Percentiles rank a stretch among this genome's conserved stretches.
These are phyloP conservation scores for Holacanthella duospinosa DNA, from an alignment of 2,888 invertebrate species.

Conservation along the genomic window DNA sequence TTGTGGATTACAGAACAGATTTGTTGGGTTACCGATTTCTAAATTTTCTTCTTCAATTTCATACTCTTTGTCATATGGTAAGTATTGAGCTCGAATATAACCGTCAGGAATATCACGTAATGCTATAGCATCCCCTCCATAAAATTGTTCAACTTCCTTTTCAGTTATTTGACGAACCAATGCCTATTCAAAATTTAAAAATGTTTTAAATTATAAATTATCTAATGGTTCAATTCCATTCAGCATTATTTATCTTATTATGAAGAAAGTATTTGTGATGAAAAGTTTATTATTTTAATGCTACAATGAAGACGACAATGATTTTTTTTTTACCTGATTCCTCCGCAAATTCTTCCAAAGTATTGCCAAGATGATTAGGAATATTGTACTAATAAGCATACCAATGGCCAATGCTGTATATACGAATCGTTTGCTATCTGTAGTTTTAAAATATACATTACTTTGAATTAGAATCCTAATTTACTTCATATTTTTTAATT, in stretches of 20 bases:
- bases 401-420: background rate
- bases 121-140: background rate
- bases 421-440: background rate
- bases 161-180: background rate
- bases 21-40: conserved; percentile 3
- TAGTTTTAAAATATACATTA: too few species aligned
- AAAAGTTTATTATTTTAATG: too few species aligned
- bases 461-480: too few species aligned
- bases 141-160: conserved; percentile 1
- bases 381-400: background rate
- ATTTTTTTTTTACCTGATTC: too few species aligned
- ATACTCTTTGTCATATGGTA: conserved; percentile 6
- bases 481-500: too few species aligned
- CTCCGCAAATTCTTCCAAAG: background rate
- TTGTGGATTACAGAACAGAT: too few species aligned
- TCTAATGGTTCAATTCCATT: too few species aligned
- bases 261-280: too few species aligned
- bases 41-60: background rate
- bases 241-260: too few species aligned
- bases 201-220: too few species aligned
- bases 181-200: too few species aligned
- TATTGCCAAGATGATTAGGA: background rate
- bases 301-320: too few species aligned
- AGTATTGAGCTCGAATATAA: conserved; percentile 1
- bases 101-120: background rate